phyloP scores from a whole-genome alignment of 2,888 invertebrate species.

The Trachelus stipa region DNA sequence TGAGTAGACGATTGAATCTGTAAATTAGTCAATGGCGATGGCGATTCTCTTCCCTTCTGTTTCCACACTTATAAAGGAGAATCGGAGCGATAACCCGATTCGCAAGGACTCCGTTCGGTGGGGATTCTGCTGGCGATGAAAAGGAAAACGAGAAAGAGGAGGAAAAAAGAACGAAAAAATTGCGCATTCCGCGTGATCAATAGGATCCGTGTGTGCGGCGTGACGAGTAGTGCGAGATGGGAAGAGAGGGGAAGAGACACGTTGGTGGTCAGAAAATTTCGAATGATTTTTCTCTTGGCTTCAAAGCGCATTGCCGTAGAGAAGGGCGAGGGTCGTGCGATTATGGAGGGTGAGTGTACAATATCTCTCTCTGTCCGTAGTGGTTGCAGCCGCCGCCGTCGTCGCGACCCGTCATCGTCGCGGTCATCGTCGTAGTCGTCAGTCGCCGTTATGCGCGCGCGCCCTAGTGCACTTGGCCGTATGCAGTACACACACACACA shows the following conservation, averaged over 20 bases:
- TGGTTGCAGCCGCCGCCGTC: not conserved
- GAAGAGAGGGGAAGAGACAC: constrained; percentile 12
- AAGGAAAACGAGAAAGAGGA: not conserved
- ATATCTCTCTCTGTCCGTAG: constrained; percentile 17
- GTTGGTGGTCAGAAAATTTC: constrained; percentile 25
- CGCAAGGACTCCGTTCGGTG: too few species aligned
- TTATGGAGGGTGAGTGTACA: constrained; percentile 41
- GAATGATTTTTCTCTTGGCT: constrained; percentile 28
- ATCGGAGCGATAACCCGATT: too few species aligned
- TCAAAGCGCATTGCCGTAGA: constrained; percentile 29
- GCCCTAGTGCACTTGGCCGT: not conserved
- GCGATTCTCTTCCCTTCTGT: too few species aligned
- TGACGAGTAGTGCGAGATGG: too few species aligned
- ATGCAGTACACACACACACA: not conserved
- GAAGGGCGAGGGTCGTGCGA: constrained; percentile 29
- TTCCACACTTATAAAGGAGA: too few species aligned
- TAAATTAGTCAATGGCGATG: too few species aligned
- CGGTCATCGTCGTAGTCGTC: not conserved
- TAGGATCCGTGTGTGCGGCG: too few species aligned
- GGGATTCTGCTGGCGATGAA: too few species aligned
- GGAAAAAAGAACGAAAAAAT: constrained; percentile 10
- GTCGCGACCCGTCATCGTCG: not conserved
- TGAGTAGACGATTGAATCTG: too few species aligned
- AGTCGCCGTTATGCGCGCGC: constrained; percentile 1
- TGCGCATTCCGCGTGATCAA: too few species aligned